Percentiles rank a stretch among this genome's conserved stretches.
phyloP scores from a whole-genome alignment of 2,888 invertebrate genomes.

The Bruchidius siliquastri region DNA sequence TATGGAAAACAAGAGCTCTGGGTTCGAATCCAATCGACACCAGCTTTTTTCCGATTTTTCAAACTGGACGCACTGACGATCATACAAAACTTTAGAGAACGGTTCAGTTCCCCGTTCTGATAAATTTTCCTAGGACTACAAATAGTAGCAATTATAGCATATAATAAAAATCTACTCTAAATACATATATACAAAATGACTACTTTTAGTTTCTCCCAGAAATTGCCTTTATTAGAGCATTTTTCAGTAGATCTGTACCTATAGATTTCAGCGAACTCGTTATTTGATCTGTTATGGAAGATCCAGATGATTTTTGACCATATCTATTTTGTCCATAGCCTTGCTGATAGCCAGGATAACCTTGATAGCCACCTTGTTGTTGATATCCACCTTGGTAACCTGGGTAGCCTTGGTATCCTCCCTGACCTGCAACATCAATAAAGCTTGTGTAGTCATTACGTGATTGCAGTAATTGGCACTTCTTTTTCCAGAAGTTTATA shows the following conservation, averaged over 20 bases:
- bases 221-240: conserved; percentile 34
- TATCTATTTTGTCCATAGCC: conserved; percentile 19
- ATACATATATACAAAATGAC: neutral
- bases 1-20: too few relatives aligned
- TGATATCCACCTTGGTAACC: conserved; percentile 30
- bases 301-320: conserved; percentile 25
- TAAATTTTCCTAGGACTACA: too few relatives aligned
- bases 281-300: conserved; percentile 38
- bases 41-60: too few relatives aligned
- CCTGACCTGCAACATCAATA: conserved; percentile 3
- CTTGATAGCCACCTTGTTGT: conserved; percentile 14
- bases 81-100: too few relatives aligned
- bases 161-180: neutral
- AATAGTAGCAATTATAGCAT: too few relatives aligned
- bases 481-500: too few relatives aligned
- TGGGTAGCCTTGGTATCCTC: conserved; percentile 21
- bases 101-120: too few relatives aligned
- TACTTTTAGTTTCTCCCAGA: conserved; percentile 16
- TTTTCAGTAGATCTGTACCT: conserved; percentile 44
- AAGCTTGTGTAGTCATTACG: neutral
- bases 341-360: conserved; percentile 7
- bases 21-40: too few relatives aligned
- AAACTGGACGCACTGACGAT: too few relatives aligned
- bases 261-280: conserved; percentile 40
- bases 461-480: too few relatives aligned